Conservation (phyloP, 2,797 vertebrate genomes). For the Limnodromus scolopaceus region DNA sequence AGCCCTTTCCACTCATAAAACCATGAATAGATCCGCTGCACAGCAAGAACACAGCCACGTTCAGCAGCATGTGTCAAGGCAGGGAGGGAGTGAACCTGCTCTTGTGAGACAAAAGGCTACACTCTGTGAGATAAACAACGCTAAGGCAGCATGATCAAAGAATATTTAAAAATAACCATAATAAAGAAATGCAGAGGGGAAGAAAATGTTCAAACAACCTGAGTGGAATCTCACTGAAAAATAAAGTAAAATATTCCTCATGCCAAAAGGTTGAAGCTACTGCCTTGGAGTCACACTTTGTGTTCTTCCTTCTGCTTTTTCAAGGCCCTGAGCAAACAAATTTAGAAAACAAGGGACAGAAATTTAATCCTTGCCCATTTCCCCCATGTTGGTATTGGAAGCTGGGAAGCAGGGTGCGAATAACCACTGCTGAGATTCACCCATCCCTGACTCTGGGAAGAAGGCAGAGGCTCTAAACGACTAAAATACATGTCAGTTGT, state of each 20-base stretch:
- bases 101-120: conserved; percentile 55
- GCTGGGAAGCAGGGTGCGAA: neutral
- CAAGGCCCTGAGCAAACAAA: neutral
- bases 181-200: neutral
- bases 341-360: neutral
- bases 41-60: conserved; percentile 39
- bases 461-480: neutral
- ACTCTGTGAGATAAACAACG: conserved; percentile 35
- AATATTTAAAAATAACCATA: conserved; percentile 15
- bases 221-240: neutral
- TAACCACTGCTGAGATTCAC: neutral
- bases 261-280: neutral
- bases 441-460: neutral
- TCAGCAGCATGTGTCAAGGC: conserved; percentile 32
- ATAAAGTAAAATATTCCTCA: neutral
- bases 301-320: neutral
- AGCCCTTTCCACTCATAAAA: conserved; percentile 55
- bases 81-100: conserved; percentile 59
- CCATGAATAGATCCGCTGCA: conserved; percentile 57
- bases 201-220: neutral
- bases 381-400: neutral
- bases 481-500: neutral
- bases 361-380: neutral
- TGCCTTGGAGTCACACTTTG: neutral
- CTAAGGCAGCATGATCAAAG: neutral